Conservation (phyloP, 2,888 invertebrate genomes). For the Nemapogon koenigi region DNA sequence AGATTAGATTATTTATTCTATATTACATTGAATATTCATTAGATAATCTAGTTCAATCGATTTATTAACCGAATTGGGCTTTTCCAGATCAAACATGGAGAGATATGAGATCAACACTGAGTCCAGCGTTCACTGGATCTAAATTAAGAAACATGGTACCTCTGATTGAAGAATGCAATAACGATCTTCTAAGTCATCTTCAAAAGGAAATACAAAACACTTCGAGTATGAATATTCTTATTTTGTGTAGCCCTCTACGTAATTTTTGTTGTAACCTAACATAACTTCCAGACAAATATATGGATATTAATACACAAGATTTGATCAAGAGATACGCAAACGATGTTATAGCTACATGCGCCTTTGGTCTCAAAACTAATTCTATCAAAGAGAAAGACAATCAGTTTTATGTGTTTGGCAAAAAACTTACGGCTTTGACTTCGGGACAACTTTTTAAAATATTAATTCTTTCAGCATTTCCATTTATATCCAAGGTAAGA, state of each 20-base stretch:
- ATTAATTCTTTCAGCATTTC: slow-evolving; percentile 1
- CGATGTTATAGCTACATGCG: slow-evolving; percentile 66
- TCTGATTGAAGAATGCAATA: background rate
- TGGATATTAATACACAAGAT: slow-evolving; percentile 38
- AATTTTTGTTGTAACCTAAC: background rate
- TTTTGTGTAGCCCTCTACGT: background rate
- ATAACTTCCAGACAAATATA: slow-evolving; percentile 4
- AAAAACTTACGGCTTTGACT: slow-evolving; percentile 1
- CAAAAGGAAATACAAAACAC: background rate
- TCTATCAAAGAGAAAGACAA: slow-evolving; percentile 59
- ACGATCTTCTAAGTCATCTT: background rate
- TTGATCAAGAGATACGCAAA: slow-evolving; percentile 58
- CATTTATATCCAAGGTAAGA: slow-evolving; percentile 4
- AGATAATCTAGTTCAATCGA: background rate
- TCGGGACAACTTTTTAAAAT: background rate
- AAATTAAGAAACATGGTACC: slow-evolving; percentile 62
- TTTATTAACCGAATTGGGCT: background rate
- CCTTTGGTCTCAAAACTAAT: slow-evolving; percentile 62
- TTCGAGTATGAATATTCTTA: background rate
- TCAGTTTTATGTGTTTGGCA: slow-evolving; percentile 42
- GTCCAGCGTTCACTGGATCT: slow-evolving; percentile 62
- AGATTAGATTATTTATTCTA: background rate
- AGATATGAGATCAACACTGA: slow-evolving; percentile 38
- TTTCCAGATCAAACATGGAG: slow-evolving; percentile 34
- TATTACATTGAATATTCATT: background rate